Conservation (phyloP, 2,797 vertebrate genomes). For the Harpagifer antarcticus region DNA sequence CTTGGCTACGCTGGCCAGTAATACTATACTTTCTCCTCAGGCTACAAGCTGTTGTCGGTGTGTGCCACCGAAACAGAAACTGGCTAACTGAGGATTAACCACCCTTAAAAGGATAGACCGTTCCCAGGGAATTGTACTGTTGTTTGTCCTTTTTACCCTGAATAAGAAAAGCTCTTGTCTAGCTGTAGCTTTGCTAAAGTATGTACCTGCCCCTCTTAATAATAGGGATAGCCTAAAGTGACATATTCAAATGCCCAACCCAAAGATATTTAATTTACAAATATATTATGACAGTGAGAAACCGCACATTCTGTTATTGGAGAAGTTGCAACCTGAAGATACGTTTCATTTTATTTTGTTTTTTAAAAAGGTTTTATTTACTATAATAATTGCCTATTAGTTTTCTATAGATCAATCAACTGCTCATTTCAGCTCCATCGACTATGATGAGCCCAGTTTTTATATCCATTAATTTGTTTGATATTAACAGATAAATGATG, state of each 20-base stretch:
- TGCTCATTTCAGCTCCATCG: background rate
- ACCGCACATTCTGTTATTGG: background rate
- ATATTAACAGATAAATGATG: background rate
- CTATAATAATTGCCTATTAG: background rate
- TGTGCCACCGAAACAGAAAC: slow-evolving; percentile 31
- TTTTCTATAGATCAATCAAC: background rate
- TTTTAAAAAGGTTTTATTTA: background rate
- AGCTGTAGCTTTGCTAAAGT: background rate
- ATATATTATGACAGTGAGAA: background rate
- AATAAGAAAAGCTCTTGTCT: background rate
- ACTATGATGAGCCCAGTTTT: background rate
- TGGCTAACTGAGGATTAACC: slow-evolving; percentile 20
- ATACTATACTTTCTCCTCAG: slow-evolving; percentile 22
- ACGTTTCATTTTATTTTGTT: background rate
- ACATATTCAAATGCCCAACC: background rate
- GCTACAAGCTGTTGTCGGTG: slow-evolving; percentile 23
- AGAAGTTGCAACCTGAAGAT: background rate
- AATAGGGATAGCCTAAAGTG: background rate
- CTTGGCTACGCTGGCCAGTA: slow-evolving; percentile 4
- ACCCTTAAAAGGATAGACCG: background rate
- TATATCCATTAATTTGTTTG: background rate
- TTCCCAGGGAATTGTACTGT: slow-evolving; percentile 12
- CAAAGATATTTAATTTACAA: background rate
- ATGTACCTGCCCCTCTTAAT: background rate
- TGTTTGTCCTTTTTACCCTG: slow-evolving; percentile 15